phyloP scores from a whole-genome alignment of 2,797 vertebrate species.

The Melanotaenia maccullochi region DNA sequence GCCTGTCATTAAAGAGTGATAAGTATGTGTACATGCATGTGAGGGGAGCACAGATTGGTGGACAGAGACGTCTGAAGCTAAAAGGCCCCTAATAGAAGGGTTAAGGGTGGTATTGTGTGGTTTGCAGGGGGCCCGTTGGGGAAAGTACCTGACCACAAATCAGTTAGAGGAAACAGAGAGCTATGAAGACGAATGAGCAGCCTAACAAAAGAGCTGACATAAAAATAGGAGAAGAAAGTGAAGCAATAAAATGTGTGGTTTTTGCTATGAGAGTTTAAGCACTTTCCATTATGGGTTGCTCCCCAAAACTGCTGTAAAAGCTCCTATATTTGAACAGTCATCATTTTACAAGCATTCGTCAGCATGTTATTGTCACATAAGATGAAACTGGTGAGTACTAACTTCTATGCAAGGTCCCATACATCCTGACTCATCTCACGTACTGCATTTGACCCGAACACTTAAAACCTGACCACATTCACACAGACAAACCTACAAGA shows the following conservation, averaged over 20 bases:
- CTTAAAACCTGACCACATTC: slow-evolving; percentile 20
- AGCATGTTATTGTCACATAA: slow-evolving; percentile 61
- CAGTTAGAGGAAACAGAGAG: slow-evolving; percentile 55
- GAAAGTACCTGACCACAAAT: slow-evolving; percentile 70
- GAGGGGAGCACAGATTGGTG: slow-evolving; percentile 10
- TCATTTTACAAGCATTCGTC: slow-evolving; percentile 65
- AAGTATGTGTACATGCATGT: slow-evolving; percentile 48
- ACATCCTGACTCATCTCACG: slow-evolving; percentile 62
- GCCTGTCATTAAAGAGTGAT: slow-evolving; percentile 73
- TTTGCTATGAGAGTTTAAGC: slow-evolving; percentile 49
- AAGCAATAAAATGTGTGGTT: slow-evolving; percentile 65
- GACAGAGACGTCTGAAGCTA: slow-evolving; percentile 30
- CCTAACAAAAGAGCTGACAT: slow-evolving; percentile 59
- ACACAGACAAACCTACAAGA: slow-evolving; percentile 31
- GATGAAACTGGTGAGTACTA: slow-evolving; percentile 57
- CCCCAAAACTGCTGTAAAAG: slow-evolving; percentile 63
- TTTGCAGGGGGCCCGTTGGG: slow-evolving; percentile 38
- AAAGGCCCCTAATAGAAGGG: slow-evolving; percentile 56
- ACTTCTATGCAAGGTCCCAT: slow-evolving; percentile 46
- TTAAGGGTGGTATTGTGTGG: slow-evolving; percentile 68
- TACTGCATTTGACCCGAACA: slow-evolving; percentile 39
- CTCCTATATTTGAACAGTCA: slow-evolving; percentile 61
- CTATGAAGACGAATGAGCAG: slow-evolving; percentile 44
- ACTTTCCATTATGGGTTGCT: slow-evolving; percentile 66
- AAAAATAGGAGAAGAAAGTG: slow-evolving; percentile 64